These are phyloP conservation scores for Xenus cinereus DNA, from an alignment of 2,113 vertebrate species.

Conservation along the genomic window DNA sequence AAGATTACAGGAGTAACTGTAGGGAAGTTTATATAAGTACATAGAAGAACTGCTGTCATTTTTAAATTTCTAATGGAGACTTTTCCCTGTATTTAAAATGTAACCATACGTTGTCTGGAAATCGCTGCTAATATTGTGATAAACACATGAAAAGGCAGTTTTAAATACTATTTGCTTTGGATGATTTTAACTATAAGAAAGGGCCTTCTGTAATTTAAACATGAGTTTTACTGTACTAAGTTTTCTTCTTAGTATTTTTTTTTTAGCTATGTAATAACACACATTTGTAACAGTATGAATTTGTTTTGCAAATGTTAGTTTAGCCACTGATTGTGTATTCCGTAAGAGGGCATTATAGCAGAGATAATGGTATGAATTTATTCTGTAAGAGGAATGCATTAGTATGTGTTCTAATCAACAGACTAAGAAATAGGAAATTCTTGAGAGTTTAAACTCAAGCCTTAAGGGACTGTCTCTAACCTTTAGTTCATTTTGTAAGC, in stretches of 20 bases:
- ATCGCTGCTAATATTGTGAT: not conserved
- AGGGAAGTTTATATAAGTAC: not conserved
- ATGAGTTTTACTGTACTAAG: not conserved
- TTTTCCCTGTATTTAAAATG: not conserved
- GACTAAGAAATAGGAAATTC: not conserved
- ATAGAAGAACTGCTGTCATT: not conserved
- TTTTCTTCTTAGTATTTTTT: not conserved
- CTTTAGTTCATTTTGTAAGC: not conserved
- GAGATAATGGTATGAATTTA: not conserved
- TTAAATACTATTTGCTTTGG: not conserved
- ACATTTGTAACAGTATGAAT: not conserved
- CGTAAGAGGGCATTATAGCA: not conserved
- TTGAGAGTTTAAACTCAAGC: not conserved
- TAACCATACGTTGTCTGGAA: not conserved
- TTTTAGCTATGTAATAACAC: not conserved
- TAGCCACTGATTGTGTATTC: not conserved
- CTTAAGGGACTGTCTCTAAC: not conserved
- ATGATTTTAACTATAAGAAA: not conserved
- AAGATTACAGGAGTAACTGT: not conserved
- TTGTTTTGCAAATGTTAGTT: not conserved
- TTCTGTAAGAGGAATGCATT: not conserved
- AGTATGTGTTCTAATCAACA: not conserved
- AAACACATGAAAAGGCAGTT: not conserved
- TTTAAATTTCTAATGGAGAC: not conserved
- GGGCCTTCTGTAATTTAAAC: not conserved